Evolutionary conservation across 2,888 invertebrate species (phyloP), one percentile per base, ranked within the genome.

Genomic region (Athripsodes cinereus): DNA sequence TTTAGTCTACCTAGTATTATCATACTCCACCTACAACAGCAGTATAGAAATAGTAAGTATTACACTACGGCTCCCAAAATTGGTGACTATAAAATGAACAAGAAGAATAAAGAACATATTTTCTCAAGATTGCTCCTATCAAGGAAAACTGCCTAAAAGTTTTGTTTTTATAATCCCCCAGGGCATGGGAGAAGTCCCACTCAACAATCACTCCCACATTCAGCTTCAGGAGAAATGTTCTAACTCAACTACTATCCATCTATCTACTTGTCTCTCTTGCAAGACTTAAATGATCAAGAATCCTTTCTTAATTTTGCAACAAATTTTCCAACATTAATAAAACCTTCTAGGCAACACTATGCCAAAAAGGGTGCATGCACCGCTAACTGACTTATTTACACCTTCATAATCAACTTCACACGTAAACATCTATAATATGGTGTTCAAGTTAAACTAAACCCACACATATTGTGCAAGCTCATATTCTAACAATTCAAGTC

Each of bases 101-200:
- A 57, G 62, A 62, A n/a, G n/a, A n/a, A n/a, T n/a, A n/a, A 59
- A 57, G 59, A 59, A 59, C 58, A 49, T 26, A 54, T 55, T 52
- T 59, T 55, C 51, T 46, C 48, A 40, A 62, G 58, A 62, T 62
- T 59, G 62, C 62, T 62, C 55, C 55, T 53, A 57, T 57, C 61
- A 57, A 59, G 53, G 55, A 59, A 59, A 61, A 40, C 40, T 60
- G 63, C 59, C 62, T 53, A 49, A 61, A 61, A 51, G 59, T 40
- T n/a, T 59, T 61, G 61, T 61, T 63, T 63, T 63, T 63, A 63
- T 61, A 61, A 63, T 63, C 63, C 63, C 63, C 63, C 57, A 48
- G 63, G 55, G 60, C 40, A 13, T 13, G 16, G 2, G 40, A 31
- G 31, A 31, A n/a, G n/a, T n/a, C n/a, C n/a, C n/a, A n/a, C n/a